phyloP scores from a whole-genome alignment of 2,888 invertebrate species.

The Zaprionus bogoriensis region DNA sequence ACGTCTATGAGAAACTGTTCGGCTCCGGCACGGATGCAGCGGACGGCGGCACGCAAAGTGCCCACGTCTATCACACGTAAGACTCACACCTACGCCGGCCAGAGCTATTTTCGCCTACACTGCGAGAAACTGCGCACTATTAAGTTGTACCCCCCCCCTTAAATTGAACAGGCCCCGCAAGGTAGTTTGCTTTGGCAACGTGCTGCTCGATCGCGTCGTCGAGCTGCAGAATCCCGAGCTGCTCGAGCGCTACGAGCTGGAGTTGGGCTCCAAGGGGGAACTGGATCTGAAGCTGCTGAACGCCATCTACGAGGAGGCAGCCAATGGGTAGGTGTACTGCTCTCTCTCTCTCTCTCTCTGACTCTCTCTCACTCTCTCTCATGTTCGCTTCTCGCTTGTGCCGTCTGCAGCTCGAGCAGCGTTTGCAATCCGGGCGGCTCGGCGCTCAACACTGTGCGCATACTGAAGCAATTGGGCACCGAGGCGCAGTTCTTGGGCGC shows the following conservation, averaged over 20 bases:
- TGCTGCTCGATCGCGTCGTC: conserved; percentile 79
- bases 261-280: conserved; percentile 78
- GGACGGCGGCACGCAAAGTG: conserved; percentile 38
- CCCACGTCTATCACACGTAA: conserved; percentile 50
- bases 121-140: conserved; percentile 16
- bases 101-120: conserved; percentile 8
- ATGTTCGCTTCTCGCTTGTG: too few relatives aligned
- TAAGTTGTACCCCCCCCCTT: too few relatives aligned
- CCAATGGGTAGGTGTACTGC: conserved; percentile 54
- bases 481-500: conserved; percentile 84
- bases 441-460: conserved; percentile 84
- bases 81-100: conserved; percentile 57
- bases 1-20: conserved; percentile 63
- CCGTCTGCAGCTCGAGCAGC: conserved; percentile 43
- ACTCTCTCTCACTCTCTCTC: too few relatives aligned
- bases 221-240: conserved; percentile 70
- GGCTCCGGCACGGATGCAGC: conserved; percentile 28
- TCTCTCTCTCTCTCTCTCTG: background rate
- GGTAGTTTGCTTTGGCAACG: conserved; percentile 81
- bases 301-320: conserved; percentile 64
- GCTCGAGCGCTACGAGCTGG: conserved; percentile 70
- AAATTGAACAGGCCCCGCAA: conserved; percentile 79
- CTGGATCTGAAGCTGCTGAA: conserved; percentile 71
- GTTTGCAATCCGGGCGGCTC: conserved; percentile 82
- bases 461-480: conserved; percentile 81